Conservation (phyloP, 2,113 vertebrate genomes). For the Lycocorax pyrrhopterus region DNA sequence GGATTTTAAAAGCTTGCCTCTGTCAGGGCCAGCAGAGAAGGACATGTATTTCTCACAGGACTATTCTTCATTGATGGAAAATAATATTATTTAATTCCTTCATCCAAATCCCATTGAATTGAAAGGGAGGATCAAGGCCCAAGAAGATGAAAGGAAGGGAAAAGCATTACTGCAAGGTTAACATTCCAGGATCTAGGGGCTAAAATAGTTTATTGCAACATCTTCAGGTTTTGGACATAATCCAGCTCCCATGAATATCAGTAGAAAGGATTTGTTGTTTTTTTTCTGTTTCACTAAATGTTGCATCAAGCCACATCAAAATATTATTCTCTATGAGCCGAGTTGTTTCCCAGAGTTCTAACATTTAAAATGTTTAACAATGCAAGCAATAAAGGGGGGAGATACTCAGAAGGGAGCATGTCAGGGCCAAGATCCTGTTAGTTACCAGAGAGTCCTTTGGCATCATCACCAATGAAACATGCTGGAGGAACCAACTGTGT, state of each 20-base stretch:
- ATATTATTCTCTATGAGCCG: not conserved
- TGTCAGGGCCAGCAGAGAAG: slow-evolving; percentile 50
- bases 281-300: not conserved
- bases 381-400: not conserved
- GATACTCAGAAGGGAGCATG: not conserved
- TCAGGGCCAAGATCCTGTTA: not conserved
- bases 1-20: slow-evolving; percentile 62
- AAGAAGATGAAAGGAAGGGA: slow-evolving; percentile 13
- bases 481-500: not conserved
- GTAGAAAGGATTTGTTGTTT: not conserved
- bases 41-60: slow-evolving; percentile 39
- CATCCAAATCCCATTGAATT: slow-evolving; percentile 21
- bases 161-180: slow-evolving; percentile 9
- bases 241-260: slow-evolving; percentile 5
- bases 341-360: not conserved
- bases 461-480: not conserved
- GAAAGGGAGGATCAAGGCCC: slow-evolving; percentile 42
- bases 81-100: slow-evolving; percentile 37
- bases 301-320: not conserved
- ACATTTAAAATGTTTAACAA: not conserved
- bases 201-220: slow-evolving; percentile 28
- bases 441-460: not conserved
- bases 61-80: slow-evolving; percentile 32
- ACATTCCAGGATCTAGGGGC: slow-evolving; percentile 24
- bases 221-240: not conserved